Conservation (phyloP, 2,888 invertebrate species). For the Venustoraphidia nigricollis region DNA sequence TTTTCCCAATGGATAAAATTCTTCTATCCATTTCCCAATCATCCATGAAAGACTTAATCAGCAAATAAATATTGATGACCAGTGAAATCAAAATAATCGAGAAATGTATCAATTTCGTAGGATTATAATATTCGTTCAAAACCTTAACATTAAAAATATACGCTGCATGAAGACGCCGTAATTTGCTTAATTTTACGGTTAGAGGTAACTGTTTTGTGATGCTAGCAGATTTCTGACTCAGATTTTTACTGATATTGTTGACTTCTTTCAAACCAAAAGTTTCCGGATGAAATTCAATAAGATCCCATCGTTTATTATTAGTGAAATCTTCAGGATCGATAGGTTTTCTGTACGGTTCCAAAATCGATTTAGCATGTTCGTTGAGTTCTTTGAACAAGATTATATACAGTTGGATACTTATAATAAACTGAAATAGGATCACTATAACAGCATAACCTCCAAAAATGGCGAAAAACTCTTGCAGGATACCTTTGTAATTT, state of each 20-base stretch:
- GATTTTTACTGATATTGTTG: too few relatives aligned
- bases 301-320: too few relatives aligned
- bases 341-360: too few relatives aligned
- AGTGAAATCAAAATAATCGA: slow-evolving; percentile 10
- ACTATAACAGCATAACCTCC: neutral
- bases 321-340: too few relatives aligned
- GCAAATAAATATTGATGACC: slow-evolving; percentile 13
- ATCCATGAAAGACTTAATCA: slow-evolving; percentile 9
- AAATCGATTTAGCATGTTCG: neutral
- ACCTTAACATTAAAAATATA: slow-evolving; percentile 1
- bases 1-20: neutral
- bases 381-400: neutral
- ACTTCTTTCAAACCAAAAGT: too few relatives aligned
- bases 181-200: neutral
- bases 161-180: slow-evolving; percentile 1
- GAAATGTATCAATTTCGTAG: slow-evolving; percentile 11
- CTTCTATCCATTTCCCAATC: neutral
- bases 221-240: too few relatives aligned
- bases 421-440: neutral
- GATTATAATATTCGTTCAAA: slow-evolving; percentile 10
- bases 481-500: too few relatives aligned
- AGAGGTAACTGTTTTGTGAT: neutral
- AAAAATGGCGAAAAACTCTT: too few relatives aligned
- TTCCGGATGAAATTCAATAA: too few relatives aligned
- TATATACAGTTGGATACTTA: neutral